Base-by-base conservation (phyloP, 2,797 vertebrate species). In the Spinus pinus region DNA sequence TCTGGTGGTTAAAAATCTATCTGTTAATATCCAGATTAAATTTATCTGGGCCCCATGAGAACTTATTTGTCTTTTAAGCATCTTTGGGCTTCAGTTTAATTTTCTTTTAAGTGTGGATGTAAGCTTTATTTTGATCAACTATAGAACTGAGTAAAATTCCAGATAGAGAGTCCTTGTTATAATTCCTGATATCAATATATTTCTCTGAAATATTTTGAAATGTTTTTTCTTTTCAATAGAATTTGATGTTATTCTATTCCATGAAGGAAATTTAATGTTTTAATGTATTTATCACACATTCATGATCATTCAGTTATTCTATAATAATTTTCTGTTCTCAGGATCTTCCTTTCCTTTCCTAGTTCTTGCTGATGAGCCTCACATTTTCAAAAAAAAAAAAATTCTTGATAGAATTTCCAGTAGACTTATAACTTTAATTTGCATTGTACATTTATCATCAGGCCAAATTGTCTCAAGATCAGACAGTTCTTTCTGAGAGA, bases 21-120 rank as follows among this genome's bases (percentile, higher is more conserved):
- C 80, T 71, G 47, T 75, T 94, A 95, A 79, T 81, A 94, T 51
- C 65, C 33, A 90, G 42, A 91, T 71, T 86, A 94, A 94, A 95
- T 93, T 96, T 90, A 37, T 65, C 35, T 61, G 41, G 7, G 11
- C 10, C 75, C 8, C 50, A 30, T 64, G 65, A 93, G 91, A 81
- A 87, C 3, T 35, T 93, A 73, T 70, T 85, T 92, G 79, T 89
- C 91, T 91, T 95, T 78, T 83, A 88, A 87, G 54, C 6, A 93
- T 88, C 81, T 87, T 91, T 88, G 35, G 12, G 22, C 9, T 94
- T 67, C 37, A 64, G 60, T 77, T 86, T 79, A 23, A 70, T 22
- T 70, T 94, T 88, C 14, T 35, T 84, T 70, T 82, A 20, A 35
- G 24, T 39, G 7, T 64, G 27, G 23, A 57, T 47, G 7, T 87